A percentile compares a stretch with the other conserved stretches of the same genome.
phyloP scores from a whole-genome alignment of 2,888 invertebrate genomes.

The Clusia tigrina region DNA sequence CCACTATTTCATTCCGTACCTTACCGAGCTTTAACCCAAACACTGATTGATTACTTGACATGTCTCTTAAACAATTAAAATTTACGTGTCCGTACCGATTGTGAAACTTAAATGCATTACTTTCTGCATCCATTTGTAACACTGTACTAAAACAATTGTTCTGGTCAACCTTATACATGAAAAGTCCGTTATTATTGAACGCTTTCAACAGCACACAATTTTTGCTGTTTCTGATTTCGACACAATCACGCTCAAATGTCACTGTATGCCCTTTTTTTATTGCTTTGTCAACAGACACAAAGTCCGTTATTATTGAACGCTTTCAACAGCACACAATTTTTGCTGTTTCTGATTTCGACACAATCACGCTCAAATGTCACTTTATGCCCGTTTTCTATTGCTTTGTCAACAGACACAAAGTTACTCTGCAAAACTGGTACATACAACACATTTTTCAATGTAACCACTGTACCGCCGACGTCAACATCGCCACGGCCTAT shows the following conservation, averaged over 20 bases:
- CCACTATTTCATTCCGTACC: conserved; percentile 17
- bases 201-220: background rate
- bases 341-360: conserved; percentile 24
- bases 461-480: conserved; percentile 8
- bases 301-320: too few species aligned
- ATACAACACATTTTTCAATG: conserved; percentile 32
- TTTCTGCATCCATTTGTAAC: too few species aligned
- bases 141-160: background rate
- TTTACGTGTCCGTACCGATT: background rate
- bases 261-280: conserved; percentile 24
- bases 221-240: conserved; percentile 6
- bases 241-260: conserved; percentile 19
- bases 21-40: conserved; percentile 14
- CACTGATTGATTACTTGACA: background rate
- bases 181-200: background rate
- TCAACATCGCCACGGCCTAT: conserved; percentile 22
- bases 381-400: conserved; percentile 23
- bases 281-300: conserved; percentile 35
- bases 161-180: background rate
- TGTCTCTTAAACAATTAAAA: background rate
- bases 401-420: conserved; percentile 36
- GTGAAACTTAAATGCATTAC: background rate
- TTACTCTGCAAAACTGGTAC: conserved; percentile 31
- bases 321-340: too few species aligned
- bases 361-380: conserved; percentile 18